phyloP scores from a whole-genome alignment of 1,140 invertebrate species.

The Atta cephalotes region DNA sequence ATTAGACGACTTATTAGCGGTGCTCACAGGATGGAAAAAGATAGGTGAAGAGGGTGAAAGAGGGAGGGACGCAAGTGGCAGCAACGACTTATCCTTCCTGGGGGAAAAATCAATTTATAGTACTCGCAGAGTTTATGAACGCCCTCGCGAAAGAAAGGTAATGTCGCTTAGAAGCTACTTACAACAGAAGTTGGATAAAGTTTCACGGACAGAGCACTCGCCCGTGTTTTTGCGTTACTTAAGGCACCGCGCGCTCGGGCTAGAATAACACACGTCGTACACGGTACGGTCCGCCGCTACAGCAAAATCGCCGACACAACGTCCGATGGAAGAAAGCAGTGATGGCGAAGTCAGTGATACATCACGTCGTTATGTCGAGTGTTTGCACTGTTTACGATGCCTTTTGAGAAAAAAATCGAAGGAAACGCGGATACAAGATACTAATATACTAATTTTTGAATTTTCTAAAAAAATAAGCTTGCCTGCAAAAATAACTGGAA shows the following conservation, averaged over 20 bases:
- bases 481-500: neutral
- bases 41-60: neutral
- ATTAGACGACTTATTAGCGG: constrained; percentile 48
- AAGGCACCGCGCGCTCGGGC: constrained; percentile 47
- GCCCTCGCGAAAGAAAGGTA: constrained; percentile 44
- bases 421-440: neutral
- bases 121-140: constrained; percentile 57
- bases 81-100: constrained; percentile 16
- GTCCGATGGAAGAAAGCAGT: constrained; percentile 21
- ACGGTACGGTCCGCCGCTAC: neutral
- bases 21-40: neutral
- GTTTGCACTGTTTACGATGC: neutral
- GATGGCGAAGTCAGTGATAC: neutral
- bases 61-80: neutral
- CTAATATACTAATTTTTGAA: neutral
- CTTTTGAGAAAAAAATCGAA: neutral
- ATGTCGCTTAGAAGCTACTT: constrained; percentile 59
- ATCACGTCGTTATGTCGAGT: neutral
- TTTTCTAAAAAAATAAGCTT: neutral
- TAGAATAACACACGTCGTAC: constrained; percentile 42
- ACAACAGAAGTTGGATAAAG: constrained; percentile 64
- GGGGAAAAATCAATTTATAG: constrained; percentile 68
- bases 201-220: constrained; percentile 52
- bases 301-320: constrained; percentile 43
- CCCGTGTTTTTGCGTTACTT: constrained; percentile 55